A percentile compares a stretch with the other conserved stretches of the same genome.
Evolutionary conservation across 2,888 invertebrate genomes (phyloP).

Genomic region (Mythimna vitellina): DNA sequence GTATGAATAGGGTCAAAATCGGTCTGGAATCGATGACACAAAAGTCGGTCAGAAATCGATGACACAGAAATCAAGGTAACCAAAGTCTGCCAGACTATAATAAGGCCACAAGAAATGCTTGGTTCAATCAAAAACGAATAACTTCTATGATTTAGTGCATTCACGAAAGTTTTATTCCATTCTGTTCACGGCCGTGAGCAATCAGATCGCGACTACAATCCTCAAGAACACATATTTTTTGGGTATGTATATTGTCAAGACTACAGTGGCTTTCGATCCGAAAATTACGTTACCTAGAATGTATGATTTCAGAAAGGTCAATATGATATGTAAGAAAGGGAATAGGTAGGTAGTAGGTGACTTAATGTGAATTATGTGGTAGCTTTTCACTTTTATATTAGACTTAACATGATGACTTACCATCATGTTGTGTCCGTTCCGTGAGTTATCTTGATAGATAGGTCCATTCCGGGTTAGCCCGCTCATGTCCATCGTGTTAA

Average conservation of each 20-base stretch:
- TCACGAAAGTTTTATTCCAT: neutral
- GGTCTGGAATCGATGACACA: neutral
- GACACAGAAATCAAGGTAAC: too few species aligned
- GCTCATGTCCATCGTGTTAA: constrained; percentile 86
- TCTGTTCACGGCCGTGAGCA: neutral
- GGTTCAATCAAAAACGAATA: neutral
- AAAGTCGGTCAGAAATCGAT: neutral
- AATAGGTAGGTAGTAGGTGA: too few species aligned
- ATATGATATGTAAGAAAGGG: too few species aligned
- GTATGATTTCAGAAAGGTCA: too few species aligned
- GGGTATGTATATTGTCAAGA: too few species aligned
- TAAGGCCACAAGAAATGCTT: neutral
- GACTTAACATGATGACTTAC: constrained; percentile 60
- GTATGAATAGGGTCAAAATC: neutral
- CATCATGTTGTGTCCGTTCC: constrained; percentile 89
- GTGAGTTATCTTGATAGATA: constrained; percentile 86
- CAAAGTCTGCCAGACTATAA: too few species aligned
- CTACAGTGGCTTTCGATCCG: neutral
- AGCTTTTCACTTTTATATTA: too few species aligned
- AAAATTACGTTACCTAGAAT: neutral
- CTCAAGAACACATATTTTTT: neutral
- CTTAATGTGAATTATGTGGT: too few species aligned
- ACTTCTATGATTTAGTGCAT: neutral
- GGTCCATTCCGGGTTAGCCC: constrained; percentile 86
- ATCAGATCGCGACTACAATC: neutral